These are phyloP conservation scores for Cyclopterus lumpus DNA, from an alignment of 2,797 vertebrate species.

Conservation along the genomic window DNA sequence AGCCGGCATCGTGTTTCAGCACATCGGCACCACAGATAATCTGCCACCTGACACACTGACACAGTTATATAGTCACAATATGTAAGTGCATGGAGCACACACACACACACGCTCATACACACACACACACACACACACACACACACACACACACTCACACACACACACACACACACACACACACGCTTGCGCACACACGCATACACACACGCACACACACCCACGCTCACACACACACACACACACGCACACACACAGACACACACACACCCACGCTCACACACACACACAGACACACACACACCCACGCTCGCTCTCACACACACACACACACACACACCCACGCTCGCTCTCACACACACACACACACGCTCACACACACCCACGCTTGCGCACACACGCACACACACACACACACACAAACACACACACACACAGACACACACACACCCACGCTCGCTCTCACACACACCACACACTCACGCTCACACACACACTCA, in stretches of 20 bases:
- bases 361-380: neutral
- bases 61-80: slow-evolving; percentile 46
- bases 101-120: neutral
- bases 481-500: neutral
- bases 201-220: no score
- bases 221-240: neutral
- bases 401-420: neutral
- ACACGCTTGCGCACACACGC: no score
- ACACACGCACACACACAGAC: neutral
- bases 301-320: neutral
- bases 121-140: no score
- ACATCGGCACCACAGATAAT: slow-evolving; percentile 54
- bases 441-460: no score
- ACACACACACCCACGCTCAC: no score
- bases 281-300: neutral
- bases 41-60: slow-evolving; percentile 68
- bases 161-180: neutral
- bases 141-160: no score
- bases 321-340: no score
- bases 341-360: no score
- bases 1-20: slow-evolving; percentile 64
- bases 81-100: neutral
- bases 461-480: neutral
- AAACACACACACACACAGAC: no score
- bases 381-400: no score